A percentile compares a stretch with the other conserved stretches of the same genome.
Conservation (phyloP, 2,888 invertebrate species). For the Melanotus villosus region DNA sequence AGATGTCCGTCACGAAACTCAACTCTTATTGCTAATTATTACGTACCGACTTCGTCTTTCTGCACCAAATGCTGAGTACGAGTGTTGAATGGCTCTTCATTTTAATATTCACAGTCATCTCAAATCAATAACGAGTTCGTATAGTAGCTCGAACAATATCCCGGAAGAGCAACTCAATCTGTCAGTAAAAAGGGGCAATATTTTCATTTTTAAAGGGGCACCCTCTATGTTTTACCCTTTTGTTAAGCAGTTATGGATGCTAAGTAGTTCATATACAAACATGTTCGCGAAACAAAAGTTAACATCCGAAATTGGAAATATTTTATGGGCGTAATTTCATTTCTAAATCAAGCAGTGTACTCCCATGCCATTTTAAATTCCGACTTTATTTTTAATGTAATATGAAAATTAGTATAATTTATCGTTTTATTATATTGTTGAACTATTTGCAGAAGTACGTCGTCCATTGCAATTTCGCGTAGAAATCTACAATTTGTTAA, state of each 20-base stretch:
- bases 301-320: too few species aligned
- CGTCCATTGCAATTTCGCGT: too few species aligned
- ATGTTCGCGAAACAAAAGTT: too few species aligned
- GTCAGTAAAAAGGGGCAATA: slow-evolving; percentile 41
- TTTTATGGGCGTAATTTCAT: too few species aligned
- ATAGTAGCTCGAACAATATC: slow-evolving; percentile 45
- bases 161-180: slow-evolving; percentile 49
- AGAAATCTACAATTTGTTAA: not conserved
- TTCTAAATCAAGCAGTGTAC: too few species aligned
- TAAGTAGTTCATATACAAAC: too few species aligned
- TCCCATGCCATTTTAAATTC: too few species aligned
- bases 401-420: too few species aligned
- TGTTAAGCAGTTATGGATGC: slow-evolving; percentile 30
- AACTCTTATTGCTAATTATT: not conserved
- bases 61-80: not conserved
- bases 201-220: slow-evolving; percentile 35
- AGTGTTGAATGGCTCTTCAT: slow-evolving; percentile 1
- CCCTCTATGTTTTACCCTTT: slow-evolving; percentile 32
- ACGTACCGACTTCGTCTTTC: not conserved
- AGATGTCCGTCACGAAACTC: not conserved
- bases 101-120: slow-evolving; percentile 41
- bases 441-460: too few species aligned
- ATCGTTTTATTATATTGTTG: too few species aligned
- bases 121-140: slow-evolving; percentile 41
- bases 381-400: too few species aligned